Percentiles rank a stretch among this genome's conserved stretches.
Conservation (phyloP, 2,113 vertebrate genomes). For the Zosterops borbonicus region DNA sequence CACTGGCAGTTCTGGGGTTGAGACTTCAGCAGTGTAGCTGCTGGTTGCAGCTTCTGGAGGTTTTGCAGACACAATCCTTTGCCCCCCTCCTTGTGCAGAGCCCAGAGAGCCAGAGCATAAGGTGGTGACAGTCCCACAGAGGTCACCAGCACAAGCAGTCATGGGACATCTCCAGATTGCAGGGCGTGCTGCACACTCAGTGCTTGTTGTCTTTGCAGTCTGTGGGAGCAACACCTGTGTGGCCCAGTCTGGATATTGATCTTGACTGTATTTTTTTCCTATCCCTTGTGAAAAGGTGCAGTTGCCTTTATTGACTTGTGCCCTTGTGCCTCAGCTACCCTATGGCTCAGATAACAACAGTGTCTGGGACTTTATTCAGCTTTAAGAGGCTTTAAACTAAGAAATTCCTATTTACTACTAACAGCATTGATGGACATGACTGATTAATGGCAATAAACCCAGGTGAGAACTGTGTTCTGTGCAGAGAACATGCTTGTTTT, state of each 20-base stretch:
- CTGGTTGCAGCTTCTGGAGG: not conserved
- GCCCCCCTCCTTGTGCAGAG: not conserved
- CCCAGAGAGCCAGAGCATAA: not conserved
- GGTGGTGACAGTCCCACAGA: not conserved
- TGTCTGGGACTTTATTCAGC: slow-evolving; percentile 2
- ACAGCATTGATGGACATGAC: not conserved
- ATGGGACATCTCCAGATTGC: rapidly evolving
- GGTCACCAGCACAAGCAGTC: not conserved
- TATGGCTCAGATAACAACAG: not conserved
- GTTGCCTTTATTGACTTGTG: not conserved
- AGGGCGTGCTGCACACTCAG: not conserved
- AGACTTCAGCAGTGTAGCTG: not conserved
- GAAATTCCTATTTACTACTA: not conserved
- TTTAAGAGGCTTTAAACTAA: slow-evolving; percentile 29
- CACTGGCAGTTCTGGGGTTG: not conserved
- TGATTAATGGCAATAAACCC: slow-evolving; percentile 8
- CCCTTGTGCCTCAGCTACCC: not conserved
- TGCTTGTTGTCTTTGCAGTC: not conserved
- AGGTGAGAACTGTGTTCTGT: not conserved
- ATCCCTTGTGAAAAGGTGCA: not conserved
- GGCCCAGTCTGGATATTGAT: not conserved
- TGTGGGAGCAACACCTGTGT: not conserved
- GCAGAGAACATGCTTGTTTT: not conserved
- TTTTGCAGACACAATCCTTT: not conserved
- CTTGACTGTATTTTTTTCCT: not conserved